Conservation (phyloP, 2,888 invertebrate genomes). For the Lacanobia oleracea region DNA sequence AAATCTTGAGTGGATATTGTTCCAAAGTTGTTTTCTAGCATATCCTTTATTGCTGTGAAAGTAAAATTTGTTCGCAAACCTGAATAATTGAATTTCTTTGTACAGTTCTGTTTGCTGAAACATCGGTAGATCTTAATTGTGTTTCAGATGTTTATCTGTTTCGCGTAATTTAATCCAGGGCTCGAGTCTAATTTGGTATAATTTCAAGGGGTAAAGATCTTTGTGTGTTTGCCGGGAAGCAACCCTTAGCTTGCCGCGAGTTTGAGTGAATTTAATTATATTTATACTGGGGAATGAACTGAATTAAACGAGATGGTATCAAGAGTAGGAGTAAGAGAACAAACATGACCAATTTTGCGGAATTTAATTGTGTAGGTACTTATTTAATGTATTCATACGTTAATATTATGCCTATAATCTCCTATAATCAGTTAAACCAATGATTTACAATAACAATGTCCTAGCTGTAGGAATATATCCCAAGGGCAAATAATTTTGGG, state of each 20-base stretch:
- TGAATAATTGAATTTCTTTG: conserved; percentile 34
- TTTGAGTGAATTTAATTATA: conserved; percentile 38
- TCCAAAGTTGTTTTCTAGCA: not conserved
- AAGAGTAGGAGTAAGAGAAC: not conserved
- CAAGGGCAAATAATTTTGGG: not conserved
- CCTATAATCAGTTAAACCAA: too few relatives aligned
- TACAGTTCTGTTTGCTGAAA: conserved; percentile 40
- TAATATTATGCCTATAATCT: not conserved
- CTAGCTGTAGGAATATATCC: not conserved
- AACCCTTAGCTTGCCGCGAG: conserved; percentile 15
- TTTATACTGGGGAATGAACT: conserved; percentile 38
- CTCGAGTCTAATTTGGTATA: conserved; percentile 42
- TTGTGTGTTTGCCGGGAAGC: conserved; percentile 27
- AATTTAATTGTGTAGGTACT: not conserved
- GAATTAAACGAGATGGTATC: conserved; percentile 31
- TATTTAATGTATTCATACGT: not conserved
- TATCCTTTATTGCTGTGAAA: conserved; percentile 9
- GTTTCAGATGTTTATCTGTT: conserved; percentile 48
- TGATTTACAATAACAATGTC: not conserved
- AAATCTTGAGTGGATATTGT: conserved; percentile 15
- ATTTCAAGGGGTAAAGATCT: conserved; percentile 51
- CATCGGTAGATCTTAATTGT: conserved; percentile 42
- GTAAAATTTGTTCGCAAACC: conserved; percentile 14
- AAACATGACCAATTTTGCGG: not conserved
- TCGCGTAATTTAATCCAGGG: conserved; percentile 51